These are phyloP conservation scores for Aphis gossypii DNA, from an alignment of 1,140 invertebrate genomes.

Conservation along the genomic window DNA sequence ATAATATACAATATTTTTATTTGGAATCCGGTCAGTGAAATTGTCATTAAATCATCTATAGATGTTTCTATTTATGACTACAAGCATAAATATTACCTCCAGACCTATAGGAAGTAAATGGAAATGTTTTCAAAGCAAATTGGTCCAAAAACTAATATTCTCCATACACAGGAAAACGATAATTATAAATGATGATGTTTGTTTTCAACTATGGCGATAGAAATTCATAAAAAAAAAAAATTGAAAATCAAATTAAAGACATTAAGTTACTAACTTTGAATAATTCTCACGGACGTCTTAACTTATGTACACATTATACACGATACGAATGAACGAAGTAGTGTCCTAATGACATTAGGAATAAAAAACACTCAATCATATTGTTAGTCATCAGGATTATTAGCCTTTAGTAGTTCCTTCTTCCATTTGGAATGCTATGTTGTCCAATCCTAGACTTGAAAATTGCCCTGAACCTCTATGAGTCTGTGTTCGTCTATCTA, in stretches of 20 bases:
- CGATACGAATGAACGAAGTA: background rate
- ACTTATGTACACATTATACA: conserved; percentile 36
- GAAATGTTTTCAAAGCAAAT: background rate
- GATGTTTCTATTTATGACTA: background rate
- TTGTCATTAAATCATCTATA: background rate
- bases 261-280: background rate
- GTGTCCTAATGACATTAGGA: conserved; percentile 5
- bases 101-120: background rate
- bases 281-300: conserved; percentile 18
- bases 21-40: background rate
- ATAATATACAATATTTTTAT: background rate
- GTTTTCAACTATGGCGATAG: background rate
- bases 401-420: background rate
- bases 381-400: background rate
- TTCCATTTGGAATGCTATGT: conserved; percentile 57
- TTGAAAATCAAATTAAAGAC: background rate
- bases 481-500: conserved; percentile 55
- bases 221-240: background rate
- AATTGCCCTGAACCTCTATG: conserved; percentile 57
- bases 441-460: conserved; percentile 51
- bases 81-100: background rate
- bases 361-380: conserved; percentile 6
- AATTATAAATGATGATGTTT: background rate
- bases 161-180: background rate
- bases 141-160: background rate